Base-by-base conservation (phyloP, 2,888 invertebrate genomes). In the Escarpia spicata region DNA sequence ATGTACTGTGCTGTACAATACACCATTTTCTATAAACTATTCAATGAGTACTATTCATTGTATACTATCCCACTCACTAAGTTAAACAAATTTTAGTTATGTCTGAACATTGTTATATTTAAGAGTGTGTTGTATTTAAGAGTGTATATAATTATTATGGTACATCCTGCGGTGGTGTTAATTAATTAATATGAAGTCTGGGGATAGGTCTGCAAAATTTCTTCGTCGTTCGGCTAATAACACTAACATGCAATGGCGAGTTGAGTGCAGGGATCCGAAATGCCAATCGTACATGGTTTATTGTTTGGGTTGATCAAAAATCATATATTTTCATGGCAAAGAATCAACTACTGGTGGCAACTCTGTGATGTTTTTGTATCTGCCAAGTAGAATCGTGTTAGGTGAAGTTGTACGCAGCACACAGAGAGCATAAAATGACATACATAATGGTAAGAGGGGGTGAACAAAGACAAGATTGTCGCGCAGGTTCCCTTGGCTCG, bases 361-460 rank as follows among this genome's bases (percentile, higher is more conserved):
- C 75, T 75, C 75, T 75, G 75, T 75, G 75, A 75, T 75, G 75
- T 75, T 75, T 75, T 75, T 75, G 75, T 75, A 75, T 75, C 19
- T 26, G n/a, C n/a, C 19, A 75, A 75, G 75, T 75, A 75, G 26
- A 75, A 26, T 4, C n/a, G 75, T 75, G 75, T 15, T 26, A 75
- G 6, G 75, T 75, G 19, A 75, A 75, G 75, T 75, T n/a, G 26
- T 19, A 6, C n/a, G 6, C 75, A 2, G n/a, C 19, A 6, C 26
- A 75, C 26, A 26, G 75, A 4, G 26, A 75, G 26, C 75, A 75
- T 75, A 26, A 75, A 75, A 15, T 26, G 3, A 75, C 75, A 75
- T 26, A 75, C 26, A 2, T 26, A 26, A 75, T 75, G 19, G 75
- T 26, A 75, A 75, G 26, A 75, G 26, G 6, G 75, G 3, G n/a